These are phyloP conservation scores for Zoroaster sp. DNA, from an alignment of 53 echinoderm and acorn worm genomes.

Conservation along the genomic window DNA sequence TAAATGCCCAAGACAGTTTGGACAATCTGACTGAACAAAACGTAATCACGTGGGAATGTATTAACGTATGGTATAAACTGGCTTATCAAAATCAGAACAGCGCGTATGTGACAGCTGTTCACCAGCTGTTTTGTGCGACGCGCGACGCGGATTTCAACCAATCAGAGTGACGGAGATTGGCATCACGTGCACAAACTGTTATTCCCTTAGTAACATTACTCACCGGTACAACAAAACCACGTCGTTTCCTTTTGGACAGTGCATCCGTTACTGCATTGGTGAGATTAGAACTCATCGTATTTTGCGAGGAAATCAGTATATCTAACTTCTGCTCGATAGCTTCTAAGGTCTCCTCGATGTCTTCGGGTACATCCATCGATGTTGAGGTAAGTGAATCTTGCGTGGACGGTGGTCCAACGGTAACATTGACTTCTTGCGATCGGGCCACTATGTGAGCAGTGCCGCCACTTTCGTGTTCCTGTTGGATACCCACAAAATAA, in stretches of 20 bases:
- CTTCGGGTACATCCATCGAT: neutral
- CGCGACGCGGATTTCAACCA: too few relatives aligned
- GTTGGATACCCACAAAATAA: neutral
- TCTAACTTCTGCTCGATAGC: neutral
- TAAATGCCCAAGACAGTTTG: too few relatives aligned
- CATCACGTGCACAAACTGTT: too few relatives aligned
- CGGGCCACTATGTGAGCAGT: conserved; percentile 60
- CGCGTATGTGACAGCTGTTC: too few relatives aligned
- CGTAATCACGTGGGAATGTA: too few relatives aligned
- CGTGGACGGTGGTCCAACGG: conserved; percentile 15
- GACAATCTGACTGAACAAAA: too few relatives aligned
- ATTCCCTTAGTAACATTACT: too few relatives aligned
- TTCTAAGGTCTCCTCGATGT: conserved; percentile 29
- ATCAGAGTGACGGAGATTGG: too few relatives aligned
- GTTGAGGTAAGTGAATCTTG: conserved; percentile 40
- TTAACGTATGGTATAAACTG: neutral
- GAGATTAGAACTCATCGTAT: neutral
- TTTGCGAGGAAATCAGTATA: neutral
- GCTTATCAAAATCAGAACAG: too few relatives aligned
- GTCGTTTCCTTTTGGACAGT: neutral
- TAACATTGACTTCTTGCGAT: conserved; percentile 61
- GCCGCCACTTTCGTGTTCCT: conserved; percentile 46
- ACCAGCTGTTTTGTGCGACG: too few relatives aligned
- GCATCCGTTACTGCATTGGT: neutral
- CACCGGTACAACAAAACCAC: neutral